Conservation (phyloP, 53 echinoderm and acorn worm genomes). For the Temnopleurus reevesii region DNA sequence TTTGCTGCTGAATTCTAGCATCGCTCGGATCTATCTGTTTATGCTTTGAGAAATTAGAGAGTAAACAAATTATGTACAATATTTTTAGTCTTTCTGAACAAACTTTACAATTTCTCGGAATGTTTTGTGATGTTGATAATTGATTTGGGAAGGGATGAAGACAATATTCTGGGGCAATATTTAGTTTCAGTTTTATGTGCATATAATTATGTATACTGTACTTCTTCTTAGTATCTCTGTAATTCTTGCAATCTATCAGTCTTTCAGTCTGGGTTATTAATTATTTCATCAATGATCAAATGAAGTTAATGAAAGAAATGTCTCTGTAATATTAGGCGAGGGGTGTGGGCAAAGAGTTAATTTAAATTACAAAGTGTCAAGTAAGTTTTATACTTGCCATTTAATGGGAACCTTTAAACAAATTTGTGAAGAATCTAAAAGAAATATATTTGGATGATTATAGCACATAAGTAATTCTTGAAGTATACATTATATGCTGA, state of each 20-base stretch:
- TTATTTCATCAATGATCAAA: too few relatives aligned
- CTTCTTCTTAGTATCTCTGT: not conserved
- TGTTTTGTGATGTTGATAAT: not conserved
- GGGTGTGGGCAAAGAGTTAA: too few relatives aligned
- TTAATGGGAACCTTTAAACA: too few relatives aligned
- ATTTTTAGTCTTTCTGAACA: not conserved
- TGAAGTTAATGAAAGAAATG: too few relatives aligned
- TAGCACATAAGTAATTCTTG: too few relatives aligned
- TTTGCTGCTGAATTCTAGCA: not conserved
- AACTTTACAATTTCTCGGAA: not conserved
- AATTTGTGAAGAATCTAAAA: too few relatives aligned
- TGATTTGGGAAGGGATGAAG: not conserved
- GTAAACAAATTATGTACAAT: not conserved
- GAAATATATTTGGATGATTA: too few relatives aligned
- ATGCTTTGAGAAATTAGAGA: not conserved
- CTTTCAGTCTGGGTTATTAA: slow-evolving; percentile 9
- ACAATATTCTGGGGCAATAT: not conserved
- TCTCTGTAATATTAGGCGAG: too few relatives aligned
- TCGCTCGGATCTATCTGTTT: not conserved
- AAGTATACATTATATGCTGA: too few relatives aligned
- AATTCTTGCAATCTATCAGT: not conserved
- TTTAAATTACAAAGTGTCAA: too few relatives aligned
- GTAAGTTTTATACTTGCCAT: too few relatives aligned
- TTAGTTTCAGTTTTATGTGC: not conserved
- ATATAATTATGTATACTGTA: too few relatives aligned